Conservation (phyloP, 92 coral and sea anemone genomes). For the Epizoanthus stellaris region DNA sequence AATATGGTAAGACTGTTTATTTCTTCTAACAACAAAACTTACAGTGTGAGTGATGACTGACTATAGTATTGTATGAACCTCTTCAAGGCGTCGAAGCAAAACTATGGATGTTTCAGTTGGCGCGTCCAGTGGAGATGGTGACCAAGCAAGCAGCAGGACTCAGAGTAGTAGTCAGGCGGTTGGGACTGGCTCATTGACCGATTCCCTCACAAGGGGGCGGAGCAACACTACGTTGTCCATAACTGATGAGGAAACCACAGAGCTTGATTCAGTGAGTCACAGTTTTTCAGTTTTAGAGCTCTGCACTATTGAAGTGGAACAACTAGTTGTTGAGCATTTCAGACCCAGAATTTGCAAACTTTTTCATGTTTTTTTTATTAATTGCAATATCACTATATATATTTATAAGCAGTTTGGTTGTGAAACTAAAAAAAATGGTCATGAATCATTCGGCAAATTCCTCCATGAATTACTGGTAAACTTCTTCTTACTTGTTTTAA, state of each 20-base stretch:
- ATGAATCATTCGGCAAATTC: too few relatives aligned
- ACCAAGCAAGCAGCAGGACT: background rate
- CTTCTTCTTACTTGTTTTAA: too few relatives aligned
- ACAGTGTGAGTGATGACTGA: too few relatives aligned
- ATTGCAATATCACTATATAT: too few relatives aligned
- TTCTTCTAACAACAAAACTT: too few relatives aligned
- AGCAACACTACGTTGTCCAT: conserved; percentile 78
- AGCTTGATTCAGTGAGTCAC: conserved; percentile 77
- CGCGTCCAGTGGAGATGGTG: conserved; percentile 1
- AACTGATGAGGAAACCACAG: conserved; percentile 89
- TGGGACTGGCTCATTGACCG: conserved; percentile 45
- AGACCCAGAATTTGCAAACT: too few relatives aligned
- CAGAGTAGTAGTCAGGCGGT: background rate
- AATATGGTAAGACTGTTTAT: too few relatives aligned
- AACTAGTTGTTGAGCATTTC: background rate
- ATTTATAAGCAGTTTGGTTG: too few relatives aligned
- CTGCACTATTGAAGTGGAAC: too few relatives aligned
- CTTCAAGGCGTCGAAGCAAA: conserved; percentile 3
- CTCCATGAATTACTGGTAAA: too few relatives aligned
- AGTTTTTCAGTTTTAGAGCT: background rate
- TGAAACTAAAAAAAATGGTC: too few relatives aligned
- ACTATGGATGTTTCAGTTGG: conserved; percentile 1
- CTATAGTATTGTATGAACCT: background rate
- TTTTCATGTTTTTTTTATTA: too few relatives aligned
- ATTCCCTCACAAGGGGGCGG: conserved; percentile 59